These are phyloP conservation scores for Arizona elegans DNA, from an alignment of 2,113 vertebrate species.

Conservation along the genomic window DNA sequence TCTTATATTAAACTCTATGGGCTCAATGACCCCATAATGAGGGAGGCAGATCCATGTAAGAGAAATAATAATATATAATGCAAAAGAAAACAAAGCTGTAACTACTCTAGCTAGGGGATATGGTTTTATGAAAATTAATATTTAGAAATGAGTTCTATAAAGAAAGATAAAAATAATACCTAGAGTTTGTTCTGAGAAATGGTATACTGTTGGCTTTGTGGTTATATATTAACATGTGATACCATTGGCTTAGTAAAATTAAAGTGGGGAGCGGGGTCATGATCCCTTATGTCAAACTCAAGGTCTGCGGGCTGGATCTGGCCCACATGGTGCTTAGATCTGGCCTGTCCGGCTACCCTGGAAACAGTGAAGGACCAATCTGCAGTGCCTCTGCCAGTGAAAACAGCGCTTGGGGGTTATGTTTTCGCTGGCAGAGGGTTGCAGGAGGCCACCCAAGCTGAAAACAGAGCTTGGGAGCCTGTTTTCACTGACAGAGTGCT, in stretches of 20 bases:
- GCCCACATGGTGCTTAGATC: too few species aligned
- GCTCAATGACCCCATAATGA: not conserved
- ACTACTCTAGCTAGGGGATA: conserved; percentile 16
- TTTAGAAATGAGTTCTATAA: conserved; percentile 28
- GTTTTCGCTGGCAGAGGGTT: too few species aligned
- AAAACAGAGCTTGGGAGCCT: too few species aligned
- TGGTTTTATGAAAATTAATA: conserved; percentile 23
- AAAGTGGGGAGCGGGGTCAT: not conserved
- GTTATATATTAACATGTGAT: conserved; percentile 23
- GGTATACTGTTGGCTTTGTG: conserved; percentile 28
- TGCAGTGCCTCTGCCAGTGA: too few species aligned
- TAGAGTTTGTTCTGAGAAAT: not conserved
- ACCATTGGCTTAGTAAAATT: not conserved
- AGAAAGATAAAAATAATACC: conserved; percentile 26
- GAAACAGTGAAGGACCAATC: too few species aligned
- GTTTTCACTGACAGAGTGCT: too few species aligned
- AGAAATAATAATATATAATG: conserved; percentile 34
- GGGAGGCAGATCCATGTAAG: conserved; percentile 10
- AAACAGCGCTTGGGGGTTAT: too few species aligned
- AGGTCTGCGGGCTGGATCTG: too few species aligned
- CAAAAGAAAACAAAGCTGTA: conserved; percentile 34
- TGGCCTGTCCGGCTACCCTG: too few species aligned
- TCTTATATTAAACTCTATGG: conserved; percentile 19
- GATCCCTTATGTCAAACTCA: not conserved
- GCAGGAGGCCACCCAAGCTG: too few species aligned